Base-by-base conservation (phyloP, 2,113 vertebrate genomes). In the Mionectes macconnelli region DNA sequence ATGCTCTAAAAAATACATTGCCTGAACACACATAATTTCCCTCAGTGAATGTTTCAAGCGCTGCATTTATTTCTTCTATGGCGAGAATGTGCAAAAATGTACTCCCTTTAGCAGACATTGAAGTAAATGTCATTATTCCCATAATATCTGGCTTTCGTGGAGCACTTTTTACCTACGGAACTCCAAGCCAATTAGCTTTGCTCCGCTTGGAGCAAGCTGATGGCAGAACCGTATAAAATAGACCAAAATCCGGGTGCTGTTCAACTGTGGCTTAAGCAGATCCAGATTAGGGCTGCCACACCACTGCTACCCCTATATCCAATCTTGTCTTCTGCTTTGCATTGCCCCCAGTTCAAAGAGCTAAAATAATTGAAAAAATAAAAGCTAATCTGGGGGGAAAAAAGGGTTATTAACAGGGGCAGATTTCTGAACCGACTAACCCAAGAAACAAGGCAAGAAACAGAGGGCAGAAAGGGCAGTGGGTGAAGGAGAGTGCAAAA, bases 171-270 rank as follows among this genome's bases (percentile, higher is more conserved):
- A 91, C 35, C 69, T 72, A 75, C 56, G 56, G n/a, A 92, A 89
- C 44, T 82, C 47, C 44, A 87, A 93, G 56, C 21, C 33, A 88
- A 74, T 84, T 90, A 91, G 66, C 27, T 84, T 81, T 84, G 70
- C 47, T 90, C 84, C 78, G 77, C 35, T 81, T 72, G 75, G 73
- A 92, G 55, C 57, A 87, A 93, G 60, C 39, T 93, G 84, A 90
- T 72, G 73, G 63, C 63, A 92, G 67, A 93, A 73, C 40, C 7
- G 1, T 33, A 50, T 3, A 40, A 69, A 81, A 87, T 2, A 87
- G 84, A 82, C 47, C 60, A 47, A 87, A 84, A 81, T 56, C 33
- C 74, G 45, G 53, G 37, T 73, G 69, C 62, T 68, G 33, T 49
- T 84, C 40, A 84, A 16, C 66, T 68, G 44, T 73, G 82, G 37